Percentiles rank a stretch among this genome's conserved stretches.
These are phyloP conservation scores for Sinocyclocheilus anophthalmus DNA, from an alignment of 2,113 vertebrate species.

Conservation along the genomic window DNA sequence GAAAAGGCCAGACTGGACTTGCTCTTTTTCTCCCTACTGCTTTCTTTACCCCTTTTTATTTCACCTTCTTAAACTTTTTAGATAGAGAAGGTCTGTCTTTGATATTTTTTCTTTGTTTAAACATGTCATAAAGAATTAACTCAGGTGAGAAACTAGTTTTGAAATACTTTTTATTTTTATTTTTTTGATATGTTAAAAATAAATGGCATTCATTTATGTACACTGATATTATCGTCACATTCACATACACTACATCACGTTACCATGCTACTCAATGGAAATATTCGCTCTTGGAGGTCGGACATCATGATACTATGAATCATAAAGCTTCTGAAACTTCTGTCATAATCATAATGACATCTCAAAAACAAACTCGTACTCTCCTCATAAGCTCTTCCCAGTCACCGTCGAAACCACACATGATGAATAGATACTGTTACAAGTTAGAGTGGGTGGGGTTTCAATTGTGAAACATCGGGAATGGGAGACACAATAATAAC, in stretches of 20 bases:
- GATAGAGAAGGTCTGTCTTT: neutral
- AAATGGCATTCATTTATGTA: neutral
- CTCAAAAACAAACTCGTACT: neutral
- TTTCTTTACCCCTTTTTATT: slow-evolving; percentile 36
- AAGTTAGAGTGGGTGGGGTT: slow-evolving; percentile 1
- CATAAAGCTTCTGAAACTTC: neutral
- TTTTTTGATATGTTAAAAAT: neutral
- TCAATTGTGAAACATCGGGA: slow-evolving; percentile 7
- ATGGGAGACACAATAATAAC: neutral
- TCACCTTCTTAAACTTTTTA: slow-evolving; percentile 1
- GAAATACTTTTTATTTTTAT: neutral
- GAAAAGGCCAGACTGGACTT: slow-evolving; percentile 67
- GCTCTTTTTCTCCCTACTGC: slow-evolving; percentile 46
- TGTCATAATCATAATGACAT: neutral
- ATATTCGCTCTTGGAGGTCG: neutral
- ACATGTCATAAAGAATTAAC: neutral
- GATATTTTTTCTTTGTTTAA: neutral
- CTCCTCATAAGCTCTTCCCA: neutral
- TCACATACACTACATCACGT: neutral
- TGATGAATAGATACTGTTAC: neutral
- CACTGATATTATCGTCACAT: neutral
- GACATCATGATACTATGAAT: slow-evolving; percentile 13
- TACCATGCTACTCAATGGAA: neutral
- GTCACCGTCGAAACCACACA: neutral
- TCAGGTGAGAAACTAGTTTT: neutral